Evolutionary conservation across 2,113 vertebrate species (phyloP).

Genomic region (Phasianus colchicus): DNA sequence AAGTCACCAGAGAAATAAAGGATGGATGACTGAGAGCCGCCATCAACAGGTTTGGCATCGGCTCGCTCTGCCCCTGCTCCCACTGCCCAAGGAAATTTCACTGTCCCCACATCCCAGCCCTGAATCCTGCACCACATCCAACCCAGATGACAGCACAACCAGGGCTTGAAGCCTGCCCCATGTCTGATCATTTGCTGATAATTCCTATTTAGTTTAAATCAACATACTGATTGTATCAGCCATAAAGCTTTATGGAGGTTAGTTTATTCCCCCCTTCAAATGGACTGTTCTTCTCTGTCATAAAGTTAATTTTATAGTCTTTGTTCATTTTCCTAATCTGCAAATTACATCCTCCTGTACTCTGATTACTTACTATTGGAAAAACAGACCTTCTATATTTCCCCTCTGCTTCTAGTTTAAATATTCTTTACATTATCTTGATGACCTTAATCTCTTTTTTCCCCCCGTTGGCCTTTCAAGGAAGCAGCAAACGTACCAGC

Average conservation of each 20-base stretch:
- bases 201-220: constrained; percentile 50
- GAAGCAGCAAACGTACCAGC: constrained; percentile 50
- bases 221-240: constrained; percentile 54
- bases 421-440: constrained; percentile 81
- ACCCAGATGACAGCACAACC: not conserved
- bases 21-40: not conserved
- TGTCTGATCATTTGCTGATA: constrained; percentile 54
- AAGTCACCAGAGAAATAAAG: not conserved
- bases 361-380: constrained; percentile 81
- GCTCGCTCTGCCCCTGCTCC: not conserved
- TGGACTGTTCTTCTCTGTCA: constrained; percentile 59
- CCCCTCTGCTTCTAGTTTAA: constrained; percentile 77
- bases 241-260: constrained; percentile 53
- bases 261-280: constrained; percentile 44
- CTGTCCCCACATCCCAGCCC: not conserved
- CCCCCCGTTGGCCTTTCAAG: constrained; percentile 47
- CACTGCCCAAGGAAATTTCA: not conserved
- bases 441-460: constrained; percentile 79
- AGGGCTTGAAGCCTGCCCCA: not conserved
- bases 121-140: not conserved
- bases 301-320: constrained; percentile 85
- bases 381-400: constrained; percentile 75
- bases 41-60: not conserved
- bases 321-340: constrained; percentile 84
- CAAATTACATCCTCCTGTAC: constrained; percentile 83